phyloP scores from a whole-genome alignment of 2,797 vertebrate species.

The Semaprochilodus insignis region DNA sequence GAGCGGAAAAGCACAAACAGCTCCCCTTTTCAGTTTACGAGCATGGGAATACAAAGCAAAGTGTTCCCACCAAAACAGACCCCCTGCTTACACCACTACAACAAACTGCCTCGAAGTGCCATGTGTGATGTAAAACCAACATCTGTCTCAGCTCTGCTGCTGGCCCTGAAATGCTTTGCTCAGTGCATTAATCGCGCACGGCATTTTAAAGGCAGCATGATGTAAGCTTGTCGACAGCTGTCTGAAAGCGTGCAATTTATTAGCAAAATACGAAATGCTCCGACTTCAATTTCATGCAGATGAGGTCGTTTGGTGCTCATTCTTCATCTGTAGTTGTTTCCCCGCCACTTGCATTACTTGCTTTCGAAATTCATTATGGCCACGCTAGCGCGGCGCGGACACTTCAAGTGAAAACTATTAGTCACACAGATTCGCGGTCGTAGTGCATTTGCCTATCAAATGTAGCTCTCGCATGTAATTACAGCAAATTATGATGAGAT shows the following conservation, averaged over 20 bases:
- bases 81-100: background rate
- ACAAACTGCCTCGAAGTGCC: slow-evolving; percentile 15
- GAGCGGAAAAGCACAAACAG: no score
- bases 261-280: slow-evolving; percentile 13
- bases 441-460: slow-evolving; percentile 36
- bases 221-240: background rate
- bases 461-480: slow-evolving; percentile 38
- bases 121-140: slow-evolving; percentile 10
- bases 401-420: slow-evolving; percentile 44
- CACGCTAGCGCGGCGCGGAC: slow-evolving; percentile 10
- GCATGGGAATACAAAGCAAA: background rate
- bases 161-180: slow-evolving; percentile 11
- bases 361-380: slow-evolving; percentile 17
- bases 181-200: background rate
- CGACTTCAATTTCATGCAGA: slow-evolving; percentile 10
- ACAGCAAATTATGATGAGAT: slow-evolving; percentile 50
- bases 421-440: slow-evolving; percentile 29
- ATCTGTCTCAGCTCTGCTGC: slow-evolving; percentile 12
- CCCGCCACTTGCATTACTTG: background rate
- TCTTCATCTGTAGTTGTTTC: slow-evolving; percentile 3
- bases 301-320: slow-evolving; percentile 17
- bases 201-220: slow-evolving; percentile 1
- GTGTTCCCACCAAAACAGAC: no score
- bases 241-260: slow-evolving; percentile 14
- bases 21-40: no score